These are phyloP conservation scores for Uloborus plumipes DNA, from an alignment of 2,888 invertebrate genomes.

Conservation along the genomic window DNA sequence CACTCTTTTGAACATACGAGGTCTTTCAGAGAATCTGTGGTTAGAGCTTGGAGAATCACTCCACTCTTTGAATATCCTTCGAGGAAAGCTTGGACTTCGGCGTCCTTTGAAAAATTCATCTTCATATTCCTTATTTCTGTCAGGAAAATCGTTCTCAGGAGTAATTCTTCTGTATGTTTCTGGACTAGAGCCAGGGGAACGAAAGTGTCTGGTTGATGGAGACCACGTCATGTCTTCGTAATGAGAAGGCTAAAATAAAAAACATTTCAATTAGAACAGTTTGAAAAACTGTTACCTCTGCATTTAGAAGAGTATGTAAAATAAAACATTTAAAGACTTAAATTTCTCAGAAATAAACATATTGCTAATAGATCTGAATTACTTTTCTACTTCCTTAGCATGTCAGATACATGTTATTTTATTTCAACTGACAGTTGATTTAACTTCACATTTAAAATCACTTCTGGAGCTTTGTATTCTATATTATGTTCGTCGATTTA, in stretches of 20 bases:
- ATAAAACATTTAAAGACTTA: no score
- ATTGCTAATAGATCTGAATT: no score
- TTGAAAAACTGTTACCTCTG: background rate
- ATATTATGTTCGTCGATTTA: no score
- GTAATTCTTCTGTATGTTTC: slow-evolving; percentile 39
- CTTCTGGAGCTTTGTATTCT: no score
- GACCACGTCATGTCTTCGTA: slow-evolving; percentile 63
- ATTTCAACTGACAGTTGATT: no score
- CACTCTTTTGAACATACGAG: slow-evolving; percentile 57
- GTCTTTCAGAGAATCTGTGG: slow-evolving; percentile 41
- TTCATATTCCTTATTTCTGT: slow-evolving; percentile 7
- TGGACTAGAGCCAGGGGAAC: slow-evolving; percentile 44
- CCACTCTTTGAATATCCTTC: slow-evolving; percentile 53
- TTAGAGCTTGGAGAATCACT: slow-evolving; percentile 20
- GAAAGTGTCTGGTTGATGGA: slow-evolving; percentile 27
- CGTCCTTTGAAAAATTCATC: slow-evolving; percentile 37
- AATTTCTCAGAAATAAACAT: no score
- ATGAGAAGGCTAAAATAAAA: slow-evolving; percentile 49
- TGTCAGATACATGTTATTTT: no score
- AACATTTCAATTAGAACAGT: slow-evolving; percentile 1
- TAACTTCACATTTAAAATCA: no score
- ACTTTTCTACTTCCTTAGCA: no score
- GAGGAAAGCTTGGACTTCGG: slow-evolving; percentile 39
- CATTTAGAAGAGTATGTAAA: no score
- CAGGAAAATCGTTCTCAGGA: slow-evolving; percentile 37